Base-by-base conservation (phyloP, 2,113 vertebrate genomes). In the Equus quagga region DNA sequence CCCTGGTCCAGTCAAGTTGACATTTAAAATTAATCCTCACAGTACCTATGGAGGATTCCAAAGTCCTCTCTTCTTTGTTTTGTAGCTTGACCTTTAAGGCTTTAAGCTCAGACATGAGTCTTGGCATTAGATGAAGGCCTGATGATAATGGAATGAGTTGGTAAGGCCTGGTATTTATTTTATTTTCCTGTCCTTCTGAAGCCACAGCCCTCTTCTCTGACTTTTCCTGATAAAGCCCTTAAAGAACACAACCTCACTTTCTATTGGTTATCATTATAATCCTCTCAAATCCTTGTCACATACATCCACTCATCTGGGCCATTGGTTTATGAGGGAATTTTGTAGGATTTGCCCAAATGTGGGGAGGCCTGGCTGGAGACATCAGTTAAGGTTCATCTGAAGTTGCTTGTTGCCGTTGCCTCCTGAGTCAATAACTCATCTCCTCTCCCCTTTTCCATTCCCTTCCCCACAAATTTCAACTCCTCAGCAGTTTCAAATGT, bases 241-340 rank as follows among this genome's bases (percentile, higher is more conserved):
- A 6, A 5, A 6, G 23, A 70, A 21, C 13, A 2, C n/a, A 24
- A 2, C 21, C 13, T 75, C 8, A 0, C 8, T 18, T 4, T 46
- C 54, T 33, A 0, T 26, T 9, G 4, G 14, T 17, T 36, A 1
- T 60, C 41, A 0, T 5, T 1, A 6, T 0, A 1, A 13, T 41
- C 28, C 70, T 62, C 33, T 41, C 33, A 26, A 26, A 24, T 13
- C n/a, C 44, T 36, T 60, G 8, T 28, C 14, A 3, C 5, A 3
- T 54, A 54, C 51, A 4, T 0, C 19, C 7, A 0, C 44, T 64
- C 21, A 5, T 41, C 41, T 54, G 10, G 11, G 21, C 80, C 28
- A 6, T 12, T 14, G 15, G 23, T 1, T 0, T 19, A 4, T 51
- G 14, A 21, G 78, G n/a, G 14, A 18, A 2, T 19, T 56, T 36